These are phyloP conservation scores for Dasysyrphus albostriatus DNA, from an alignment of 2,888 invertebrate genomes.

Conservation along the genomic window DNA sequence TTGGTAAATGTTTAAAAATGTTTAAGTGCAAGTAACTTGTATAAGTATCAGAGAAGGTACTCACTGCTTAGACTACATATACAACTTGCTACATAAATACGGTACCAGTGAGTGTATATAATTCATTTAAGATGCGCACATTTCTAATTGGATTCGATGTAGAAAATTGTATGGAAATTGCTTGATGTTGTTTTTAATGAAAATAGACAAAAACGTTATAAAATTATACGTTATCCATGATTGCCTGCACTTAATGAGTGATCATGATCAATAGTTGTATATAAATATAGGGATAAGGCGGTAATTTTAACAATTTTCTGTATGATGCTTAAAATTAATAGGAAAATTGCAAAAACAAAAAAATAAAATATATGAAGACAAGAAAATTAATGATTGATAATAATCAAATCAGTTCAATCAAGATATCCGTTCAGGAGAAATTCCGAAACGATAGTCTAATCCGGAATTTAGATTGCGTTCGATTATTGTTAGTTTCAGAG, in stretches of 20 bases:
- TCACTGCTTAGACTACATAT: neutral
- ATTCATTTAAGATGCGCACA: neutral
- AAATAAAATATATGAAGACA: neutral
- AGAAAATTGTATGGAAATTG: conserved; percentile 41
- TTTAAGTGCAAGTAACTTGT: neutral
- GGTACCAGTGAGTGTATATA: conserved; percentile 4
- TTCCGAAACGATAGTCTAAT: neutral
- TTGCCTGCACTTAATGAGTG: conserved; percentile 3
- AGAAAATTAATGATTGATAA: neutral
- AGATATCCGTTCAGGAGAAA: neutral
- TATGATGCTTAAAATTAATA: neutral
- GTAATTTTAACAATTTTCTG: neutral
- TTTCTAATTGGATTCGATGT: conserved; percentile 36
- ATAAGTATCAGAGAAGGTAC: neutral
- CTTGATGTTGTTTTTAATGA: conserved; percentile 4
- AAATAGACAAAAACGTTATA: neutral
- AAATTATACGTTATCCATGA: conserved; percentile 22
- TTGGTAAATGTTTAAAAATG: conserved; percentile 1
- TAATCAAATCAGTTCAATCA: neutral
- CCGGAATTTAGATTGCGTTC: neutral
- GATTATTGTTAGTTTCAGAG: neutral
- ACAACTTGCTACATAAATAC: neutral
- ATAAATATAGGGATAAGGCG: neutral
- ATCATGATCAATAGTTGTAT: neutral
- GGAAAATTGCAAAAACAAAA: neutral